Evolutionary conservation across 2,888 invertebrate species (phyloP), one percentile per base, ranked within the genome.

Genomic region (Rhimphoctona megacephalus): DNA sequence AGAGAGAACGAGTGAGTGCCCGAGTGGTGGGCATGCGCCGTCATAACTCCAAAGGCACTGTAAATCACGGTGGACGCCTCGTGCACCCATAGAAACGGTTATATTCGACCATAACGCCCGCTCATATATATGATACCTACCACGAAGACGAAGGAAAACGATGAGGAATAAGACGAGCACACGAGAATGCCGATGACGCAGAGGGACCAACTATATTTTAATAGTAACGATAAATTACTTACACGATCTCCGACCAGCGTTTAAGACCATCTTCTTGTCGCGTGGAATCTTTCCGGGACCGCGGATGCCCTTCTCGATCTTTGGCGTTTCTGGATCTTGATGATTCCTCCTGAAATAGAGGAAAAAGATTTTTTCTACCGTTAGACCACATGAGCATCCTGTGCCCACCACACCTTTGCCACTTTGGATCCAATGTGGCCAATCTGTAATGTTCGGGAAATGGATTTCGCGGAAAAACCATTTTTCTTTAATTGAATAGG

Each of bases 211-310:
- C 91, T 91, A 93, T 93, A 92, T 92, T 93, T 93, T 93, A 93
- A 93, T 93, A 92, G 92, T 93, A 91, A 92, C 93, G 90, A 93
- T 93, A 93, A 93, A 93, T 93, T 92, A 93, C 90, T 91, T 89
- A 91, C 89, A 90, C 89, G 90, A 90, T 91, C 74, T 82, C 91
- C 73, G 30, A 49, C 33, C 61, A 49, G 49, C 69, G 46, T 82
- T 82, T 82, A 76, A 76, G 69, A 61, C 49, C 39, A 33, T 54
- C 17, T 25, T 36, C 33, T 39, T 54, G 39, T 17, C 66, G 19
- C 64, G 46, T 33, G 25, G 22, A 67, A 66, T 66, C 77, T 72
- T 33, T 72, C 52, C 30, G 2, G 49, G 49, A 46, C 39, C 49
- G 3, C 33, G 25, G 22, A 17, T 69, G 46, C 72, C 19, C 25